Base-by-base conservation (phyloP, 2,797 vertebrate genomes). In the Rhabdomys pumilio region DNA sequence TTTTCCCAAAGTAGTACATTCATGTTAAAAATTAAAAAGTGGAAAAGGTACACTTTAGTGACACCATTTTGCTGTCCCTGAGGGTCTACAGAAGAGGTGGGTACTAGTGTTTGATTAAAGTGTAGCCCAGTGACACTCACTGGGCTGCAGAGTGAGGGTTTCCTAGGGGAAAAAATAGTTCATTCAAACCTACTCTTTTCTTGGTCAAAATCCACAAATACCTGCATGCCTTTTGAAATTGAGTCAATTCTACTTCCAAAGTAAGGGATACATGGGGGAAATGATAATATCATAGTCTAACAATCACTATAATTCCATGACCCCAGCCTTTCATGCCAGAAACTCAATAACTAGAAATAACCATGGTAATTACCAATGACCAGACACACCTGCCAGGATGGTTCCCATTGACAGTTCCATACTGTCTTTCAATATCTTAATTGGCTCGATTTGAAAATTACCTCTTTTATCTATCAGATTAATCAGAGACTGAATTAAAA, bases 41-140 rank as follows among this genome's bases (percentile, higher is more conserved):
- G 57, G 91, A 85, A 89, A 96, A 96, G 44, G 38, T 92, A 72
- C 72, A 91, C 83, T 93, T 91, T 57, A 93, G 96, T 90, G 94
- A 89, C 93, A 94, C 96, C 75, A 77, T 97, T 97, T 98, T 97
- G 97, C 89, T n/a, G 57, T 97, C 83, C 77, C 79, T 61, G 2
- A 55, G 97, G 96, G 97, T 96, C 96, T 65, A 65, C 59, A 83
- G 73, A 85, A 93, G 82, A 89, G 90, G 91, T 22, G 47, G 92
- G 97, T 93, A 92, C 97, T 97, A 94, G 98, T 92, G 95, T 97
- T 96, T 96, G 95, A 97, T 97, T 97, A 97, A 96, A 73, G 14
- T 89, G 41, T 50, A 75, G 29, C 72, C 61, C 92, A 79, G 89
- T 86, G 85, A 94, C 65, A 87, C 61, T 82, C 61, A 89, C 65